A percentile compares a stretch with the other conserved stretches of the same genome.
Conservation (phyloP, 1,140 invertebrate species). For the Aphaenogaster rudis region DNA sequence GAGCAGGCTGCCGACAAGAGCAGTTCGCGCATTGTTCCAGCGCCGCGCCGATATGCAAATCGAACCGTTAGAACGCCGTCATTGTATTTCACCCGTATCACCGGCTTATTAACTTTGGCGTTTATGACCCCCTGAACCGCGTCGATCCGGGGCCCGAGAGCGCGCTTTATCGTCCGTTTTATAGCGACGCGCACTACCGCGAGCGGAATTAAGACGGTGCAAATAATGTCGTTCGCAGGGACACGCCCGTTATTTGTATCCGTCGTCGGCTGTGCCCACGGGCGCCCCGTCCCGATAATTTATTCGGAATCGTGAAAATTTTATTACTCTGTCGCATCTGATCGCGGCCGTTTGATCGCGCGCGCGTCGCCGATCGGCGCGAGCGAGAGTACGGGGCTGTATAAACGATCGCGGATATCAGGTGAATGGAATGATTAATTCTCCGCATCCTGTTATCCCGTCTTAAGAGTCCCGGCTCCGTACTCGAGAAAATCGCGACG, state of each 20-base stretch:
- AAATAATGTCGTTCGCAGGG: slow-evolving; percentile 51
- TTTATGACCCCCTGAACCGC: slow-evolving; percentile 68
- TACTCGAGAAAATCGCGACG: slow-evolving; percentile 60
- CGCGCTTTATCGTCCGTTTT: slow-evolving; percentile 66
- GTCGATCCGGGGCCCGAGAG: slow-evolving; percentile 37
- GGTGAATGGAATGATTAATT: slow-evolving; percentile 78
- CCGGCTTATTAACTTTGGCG: slow-evolving; percentile 69
- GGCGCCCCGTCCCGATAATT: slow-evolving; percentile 56
- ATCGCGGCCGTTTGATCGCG: slow-evolving; percentile 25
- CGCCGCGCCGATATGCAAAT: slow-evolving; percentile 57
- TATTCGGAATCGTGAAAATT: slow-evolving; percentile 68
- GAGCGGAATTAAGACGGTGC: slow-evolving; percentile 61
- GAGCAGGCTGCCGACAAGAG: slow-evolving; percentile 16
- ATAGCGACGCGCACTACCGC: slow-evolving; percentile 59
- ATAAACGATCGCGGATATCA: slow-evolving; percentile 76
- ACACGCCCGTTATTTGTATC: slow-evolving; percentile 60
- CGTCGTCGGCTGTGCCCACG: background rate
- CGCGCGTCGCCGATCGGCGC: background rate
- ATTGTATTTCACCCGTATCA: slow-evolving; percentile 58
- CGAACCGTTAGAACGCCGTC: slow-evolving; percentile 28
- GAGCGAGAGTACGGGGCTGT: slow-evolving; percentile 14
- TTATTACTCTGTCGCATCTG: slow-evolving; percentile 55
- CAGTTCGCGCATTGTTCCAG: slow-evolving; percentile 53
- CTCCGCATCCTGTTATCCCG: slow-evolving; percentile 70
- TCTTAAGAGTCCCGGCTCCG: slow-evolving; percentile 19